Evolutionary conservation across 2,113 vertebrate species (phyloP).

Genomic region (Melanerpes formicivorus): DNA sequence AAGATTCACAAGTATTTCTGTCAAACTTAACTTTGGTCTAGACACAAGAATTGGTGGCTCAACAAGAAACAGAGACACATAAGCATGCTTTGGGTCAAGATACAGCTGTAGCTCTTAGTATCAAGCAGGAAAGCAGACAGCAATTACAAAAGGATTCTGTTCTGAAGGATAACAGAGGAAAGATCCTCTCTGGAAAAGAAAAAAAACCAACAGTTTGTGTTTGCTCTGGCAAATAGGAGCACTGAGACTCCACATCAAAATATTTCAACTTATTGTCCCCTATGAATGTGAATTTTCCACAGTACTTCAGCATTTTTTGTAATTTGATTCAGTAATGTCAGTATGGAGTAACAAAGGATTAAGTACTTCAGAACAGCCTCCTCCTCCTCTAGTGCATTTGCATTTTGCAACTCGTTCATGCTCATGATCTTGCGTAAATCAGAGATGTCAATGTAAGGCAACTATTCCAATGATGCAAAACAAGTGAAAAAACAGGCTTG

Average conservation of each 20-base stretch:
- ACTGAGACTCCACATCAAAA: background rate
- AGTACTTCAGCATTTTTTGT: background rate
- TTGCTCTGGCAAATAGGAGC: background rate
- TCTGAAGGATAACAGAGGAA: background rate
- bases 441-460: background rate
- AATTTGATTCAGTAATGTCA: background rate
- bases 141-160: background rate
- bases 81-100: background rate
- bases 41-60: background rate
- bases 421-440: background rate
- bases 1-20: background rate
- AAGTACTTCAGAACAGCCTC: background rate
- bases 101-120: background rate
- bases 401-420: constrained; percentile 35
- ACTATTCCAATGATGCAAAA: background rate
- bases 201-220: background rate
- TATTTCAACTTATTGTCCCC: background rate
- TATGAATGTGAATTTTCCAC: background rate
- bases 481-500: background rate
- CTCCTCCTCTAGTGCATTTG: background rate
- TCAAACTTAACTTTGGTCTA: background rate
- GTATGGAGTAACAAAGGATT: rapidly evolving
- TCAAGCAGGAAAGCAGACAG: background rate
- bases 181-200: background rate
- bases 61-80: background rate